Evolutionary conservation across 35 echinoderm and acorn worm species (phyloP).

Genomic region (Diadema setosum): DNA sequence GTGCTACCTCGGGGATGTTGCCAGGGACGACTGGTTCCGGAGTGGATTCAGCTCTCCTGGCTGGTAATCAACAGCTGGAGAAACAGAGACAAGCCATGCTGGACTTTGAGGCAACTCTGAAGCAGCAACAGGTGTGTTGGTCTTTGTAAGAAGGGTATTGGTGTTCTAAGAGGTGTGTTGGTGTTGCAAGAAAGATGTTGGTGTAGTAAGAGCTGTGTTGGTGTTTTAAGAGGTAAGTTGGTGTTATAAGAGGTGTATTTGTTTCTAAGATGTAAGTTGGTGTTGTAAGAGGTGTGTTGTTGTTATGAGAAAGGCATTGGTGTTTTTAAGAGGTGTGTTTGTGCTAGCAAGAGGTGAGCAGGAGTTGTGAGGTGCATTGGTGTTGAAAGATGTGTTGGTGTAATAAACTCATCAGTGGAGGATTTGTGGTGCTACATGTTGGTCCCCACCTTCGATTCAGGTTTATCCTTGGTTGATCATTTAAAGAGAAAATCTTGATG

Average conservation of each 20-base stretch:
- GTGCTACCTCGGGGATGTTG: not conserved
- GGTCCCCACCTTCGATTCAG: no score
- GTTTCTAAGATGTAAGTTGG: not conserved
- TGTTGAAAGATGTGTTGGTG: no score
- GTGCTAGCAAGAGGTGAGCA: no score
- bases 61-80: conserved; percentile 2
- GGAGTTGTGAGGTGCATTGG: no score
- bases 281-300: not conserved
- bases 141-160: not conserved
- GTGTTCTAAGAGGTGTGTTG: not conserved
- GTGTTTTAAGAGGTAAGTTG: not conserved
- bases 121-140: conserved; percentile 57
- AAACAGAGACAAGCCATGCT: not conserved
- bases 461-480: no score
- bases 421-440: no score
- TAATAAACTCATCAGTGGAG: no score
- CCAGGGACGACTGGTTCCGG: not conserved
- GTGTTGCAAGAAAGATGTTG: not conserved
- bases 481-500: no score
- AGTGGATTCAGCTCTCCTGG: not conserved
- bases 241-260: not conserved
- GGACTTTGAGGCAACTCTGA: conserved; percentile 46
- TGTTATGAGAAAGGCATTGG: not conserved
- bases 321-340: no score
- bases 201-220: not conserved